phyloP scores from a whole-genome alignment of 2,888 invertebrate genomes.

The Atethmia centrago region DNA sequence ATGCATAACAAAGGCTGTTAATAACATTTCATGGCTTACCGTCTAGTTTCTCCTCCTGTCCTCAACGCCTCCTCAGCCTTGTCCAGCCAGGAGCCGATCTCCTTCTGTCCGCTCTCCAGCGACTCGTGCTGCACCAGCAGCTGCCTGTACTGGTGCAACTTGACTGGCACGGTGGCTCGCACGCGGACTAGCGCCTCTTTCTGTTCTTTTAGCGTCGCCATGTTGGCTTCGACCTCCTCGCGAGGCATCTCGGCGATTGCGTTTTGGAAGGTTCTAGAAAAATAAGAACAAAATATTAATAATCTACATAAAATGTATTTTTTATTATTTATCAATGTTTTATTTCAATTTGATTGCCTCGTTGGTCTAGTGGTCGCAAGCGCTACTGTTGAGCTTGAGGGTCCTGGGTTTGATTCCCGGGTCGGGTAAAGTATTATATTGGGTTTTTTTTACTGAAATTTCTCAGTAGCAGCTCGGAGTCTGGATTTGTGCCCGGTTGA shows the following conservation, averaged over 20 bases:
- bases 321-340: no score
- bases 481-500: no score
- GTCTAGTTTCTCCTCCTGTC: conserved; percentile 80
- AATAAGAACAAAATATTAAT: no score
- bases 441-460: no score
- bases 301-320: no score
- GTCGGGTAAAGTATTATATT: no score
- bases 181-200: conserved; percentile 96
- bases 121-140: conserved; percentile 97
- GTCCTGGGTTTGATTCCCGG: no score
- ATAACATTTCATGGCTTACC: conserved; percentile 70
- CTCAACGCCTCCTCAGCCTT: conserved; percentile 94
- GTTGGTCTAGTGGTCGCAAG: no score
- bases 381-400: no score
- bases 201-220: conserved; percentile 96
- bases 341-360: no score
- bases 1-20: background rate
- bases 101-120: conserved; percentile 95
- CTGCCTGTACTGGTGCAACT: conserved; percentile 95
- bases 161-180: conserved; percentile 95
- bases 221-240: conserved; percentile 97
- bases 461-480: no score
- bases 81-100: conserved; percentile 96
- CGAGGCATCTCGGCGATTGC: conserved; percentile 97
- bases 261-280: conserved; percentile 94